phyloP scores from a whole-genome alignment of 37 sponge, comb jelly and placozoan species.

The Hexactinellida sp. region DNA sequence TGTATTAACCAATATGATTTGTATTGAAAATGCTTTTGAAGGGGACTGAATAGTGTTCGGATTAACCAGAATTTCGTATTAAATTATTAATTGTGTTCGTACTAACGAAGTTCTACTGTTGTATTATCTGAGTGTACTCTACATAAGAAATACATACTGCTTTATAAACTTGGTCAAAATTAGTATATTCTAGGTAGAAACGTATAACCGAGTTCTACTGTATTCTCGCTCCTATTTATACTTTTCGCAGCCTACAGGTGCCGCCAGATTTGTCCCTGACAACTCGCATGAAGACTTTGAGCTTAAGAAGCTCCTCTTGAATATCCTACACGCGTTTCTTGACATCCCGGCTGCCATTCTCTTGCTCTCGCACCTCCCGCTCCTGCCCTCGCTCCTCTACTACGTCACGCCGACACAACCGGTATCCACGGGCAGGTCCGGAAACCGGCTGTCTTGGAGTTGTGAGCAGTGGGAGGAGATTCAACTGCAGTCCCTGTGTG shows the following conservation, averaged over 20 bases:
- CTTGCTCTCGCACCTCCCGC: conserved; percentile 49
- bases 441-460: conserved; percentile 41
- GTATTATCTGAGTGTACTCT: no score
- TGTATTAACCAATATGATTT: no score
- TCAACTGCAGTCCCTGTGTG: conserved; percentile 80
- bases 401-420: conserved; percentile 70
- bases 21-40: no score
- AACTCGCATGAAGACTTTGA: conserved; percentile 82
- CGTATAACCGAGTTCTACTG: no score
- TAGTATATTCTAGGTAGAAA: no score
- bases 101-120: no score
- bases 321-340: conserved; percentile 47
- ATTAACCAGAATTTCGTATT: no score
- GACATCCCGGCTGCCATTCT: conserved; percentile 47
- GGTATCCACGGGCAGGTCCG: conserved; percentile 18
- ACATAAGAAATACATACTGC: no score
- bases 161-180: no score
- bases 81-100: no score
- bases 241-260: conserved; percentile 2
- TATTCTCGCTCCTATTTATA: neutral
- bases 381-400: conserved; percentile 65
- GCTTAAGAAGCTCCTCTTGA: conserved; percentile 70
- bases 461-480: conserved; percentile 95
- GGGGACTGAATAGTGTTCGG: no score
- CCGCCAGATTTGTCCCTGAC: neutral